Evolutionary conservation across 1,140 invertebrate species (phyloP), one percentile per base, ranked within the genome.

Genomic region (Sitobion miscanthi): DNA sequence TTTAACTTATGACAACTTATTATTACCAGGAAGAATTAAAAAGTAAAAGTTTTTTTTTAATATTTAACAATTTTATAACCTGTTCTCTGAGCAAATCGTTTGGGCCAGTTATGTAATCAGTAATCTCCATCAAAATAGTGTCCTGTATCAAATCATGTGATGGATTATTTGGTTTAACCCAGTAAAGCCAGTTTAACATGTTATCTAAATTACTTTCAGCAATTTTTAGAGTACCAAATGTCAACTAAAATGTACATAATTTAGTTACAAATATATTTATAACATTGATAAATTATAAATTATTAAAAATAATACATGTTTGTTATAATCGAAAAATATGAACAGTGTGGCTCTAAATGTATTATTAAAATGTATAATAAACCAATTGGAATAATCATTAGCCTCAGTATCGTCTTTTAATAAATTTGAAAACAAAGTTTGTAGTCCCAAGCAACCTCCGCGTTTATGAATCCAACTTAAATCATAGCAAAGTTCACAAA

Each of bases 401-500:
- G 25, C 25, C 42, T 17, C 8, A 57, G 23, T 21, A 0, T 86
- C 35, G 42, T 93, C n/a, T 57, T 25, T 86, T n/a, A 86, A 9
- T 52, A 92, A 52, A 38, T 54, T 54, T 30, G 21, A 38, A 92
- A 83, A 85, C n/a, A 93, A 93, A 57, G 54, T 54, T 20, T 93
- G 45, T 11, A 93, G 8, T 54, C 91, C 91, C 6, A 14, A 42
- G 25, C 91, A 93, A 57, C 91, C 91, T 86, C 82, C 91, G 30
- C 82, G 91, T n/a, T 93, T 93, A 86, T 45, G 6, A 57, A 93
- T 38, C 91, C 91, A 93, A 93, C 25, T 83, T 42, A 20, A 25
- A 54, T 93, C 82, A 42, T 93, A 93, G 45, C 91, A 93, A 54
- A 86, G 82, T 42, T 93, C 82, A 85, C 91, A 93, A 93, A 57